Evolutionary conservation across 2,888 invertebrate genomes (phyloP).

Genomic region (Tenthredo notha): DNA sequence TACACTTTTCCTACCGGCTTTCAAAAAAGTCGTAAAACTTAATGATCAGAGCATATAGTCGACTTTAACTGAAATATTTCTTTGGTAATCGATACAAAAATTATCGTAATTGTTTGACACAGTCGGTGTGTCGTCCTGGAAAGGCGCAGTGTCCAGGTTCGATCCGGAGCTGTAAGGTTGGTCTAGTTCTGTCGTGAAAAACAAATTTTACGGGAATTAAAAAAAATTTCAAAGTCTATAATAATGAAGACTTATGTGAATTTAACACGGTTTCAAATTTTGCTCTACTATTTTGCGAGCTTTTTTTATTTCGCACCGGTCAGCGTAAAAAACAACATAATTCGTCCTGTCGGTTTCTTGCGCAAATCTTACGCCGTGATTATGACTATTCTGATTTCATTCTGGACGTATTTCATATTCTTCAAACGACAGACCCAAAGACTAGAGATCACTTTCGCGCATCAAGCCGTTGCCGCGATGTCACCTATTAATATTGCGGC

Average conservation of each 20-base stretch:
- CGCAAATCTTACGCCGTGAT: neutral
- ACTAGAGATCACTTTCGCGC: neutral
- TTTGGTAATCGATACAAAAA: neutral
- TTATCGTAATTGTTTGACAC: neutral
- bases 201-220: neutral
- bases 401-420: neutral
- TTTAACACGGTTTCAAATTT: neutral
- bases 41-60: too few species aligned
- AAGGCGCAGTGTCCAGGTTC: neutral
- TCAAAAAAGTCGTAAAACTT: too few species aligned
- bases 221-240: neutral
- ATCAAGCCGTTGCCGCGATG: neutral
- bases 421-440: too few species aligned
- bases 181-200: neutral
- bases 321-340: neutral
- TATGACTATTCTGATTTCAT: neutral
- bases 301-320: neutral
- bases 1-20: too few species aligned
- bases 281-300: neutral
- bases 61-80: neutral
- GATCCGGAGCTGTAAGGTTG: neutral
- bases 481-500: rapidly evolving
- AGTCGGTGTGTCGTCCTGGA: neutral
- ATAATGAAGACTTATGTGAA: neutral
- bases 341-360: neutral